A percentile compares a stretch with the other conserved stretches of the same genome.
These are phyloP conservation scores for Ophioninae sp. DNA, from an alignment of 2,888 invertebrate species.

Conservation along the genomic window DNA sequence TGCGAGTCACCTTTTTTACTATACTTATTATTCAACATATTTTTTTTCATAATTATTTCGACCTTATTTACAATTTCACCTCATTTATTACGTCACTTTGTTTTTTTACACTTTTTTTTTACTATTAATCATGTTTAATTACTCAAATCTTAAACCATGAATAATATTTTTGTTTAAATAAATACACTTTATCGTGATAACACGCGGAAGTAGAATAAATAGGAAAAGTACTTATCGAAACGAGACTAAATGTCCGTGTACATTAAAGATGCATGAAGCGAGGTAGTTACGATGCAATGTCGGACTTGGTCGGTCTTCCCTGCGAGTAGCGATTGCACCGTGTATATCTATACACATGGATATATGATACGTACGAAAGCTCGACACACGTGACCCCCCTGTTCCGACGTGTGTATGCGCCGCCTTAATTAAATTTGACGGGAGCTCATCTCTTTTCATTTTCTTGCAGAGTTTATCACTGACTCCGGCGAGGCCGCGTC, in stretches of 20 bases:
- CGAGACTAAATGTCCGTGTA: constrained; percentile 2
- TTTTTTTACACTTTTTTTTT: too few species aligned
- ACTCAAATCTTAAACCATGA: background rate
- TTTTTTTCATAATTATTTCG: too few species aligned
- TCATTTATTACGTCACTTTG: too few species aligned
- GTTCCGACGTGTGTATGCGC: background rate
- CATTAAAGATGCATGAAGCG: constrained; percentile 30
- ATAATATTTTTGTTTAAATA: background rate
- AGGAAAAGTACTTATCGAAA: constrained; percentile 15
- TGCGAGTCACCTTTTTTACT: too few species aligned
- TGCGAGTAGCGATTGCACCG: background rate
- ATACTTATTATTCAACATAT: too few species aligned
- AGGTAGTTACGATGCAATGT: constrained; percentile 30
- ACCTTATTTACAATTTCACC: too few species aligned
- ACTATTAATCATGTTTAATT: too few species aligned
- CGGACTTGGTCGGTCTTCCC: constrained; percentile 53
- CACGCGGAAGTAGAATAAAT: constrained; percentile 9
- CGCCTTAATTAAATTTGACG: constrained; percentile 39
- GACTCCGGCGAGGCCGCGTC: constrained; percentile 78
- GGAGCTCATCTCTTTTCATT: constrained; percentile 22
- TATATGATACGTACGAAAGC: constrained; percentile 10
- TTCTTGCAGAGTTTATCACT: constrained; percentile 77
- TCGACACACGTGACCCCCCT: constrained; percentile 6
- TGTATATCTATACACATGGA: background rate
- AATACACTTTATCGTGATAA: background rate